A percentile compares a stretch with the other conserved stretches of the same genome.
phyloP scores from a whole-genome alignment of 2,797 vertebrate genomes.

The Semaprochilodus insignis region DNA sequence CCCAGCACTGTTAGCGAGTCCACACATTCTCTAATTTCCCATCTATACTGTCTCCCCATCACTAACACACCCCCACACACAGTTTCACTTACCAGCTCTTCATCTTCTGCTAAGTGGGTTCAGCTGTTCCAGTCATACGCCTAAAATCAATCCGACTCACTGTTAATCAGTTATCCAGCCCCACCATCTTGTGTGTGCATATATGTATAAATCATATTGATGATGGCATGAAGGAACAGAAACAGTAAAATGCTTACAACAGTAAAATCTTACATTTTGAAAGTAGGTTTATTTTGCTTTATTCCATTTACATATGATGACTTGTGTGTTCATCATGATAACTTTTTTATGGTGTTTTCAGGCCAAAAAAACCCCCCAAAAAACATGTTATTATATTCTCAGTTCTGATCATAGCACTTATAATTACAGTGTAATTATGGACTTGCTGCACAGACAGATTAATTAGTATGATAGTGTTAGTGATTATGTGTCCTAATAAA shows the following conservation, averaged over 20 bases:
- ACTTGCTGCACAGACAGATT: neutral
- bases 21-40: neutral
- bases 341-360: neutral
- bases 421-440: conserved; percentile 22
- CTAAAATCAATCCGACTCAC: neutral
- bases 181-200: neutral
- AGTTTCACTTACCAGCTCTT: neutral
- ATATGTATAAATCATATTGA: neutral
- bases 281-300: neutral
- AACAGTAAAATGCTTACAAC: no score
- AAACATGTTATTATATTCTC: neutral
- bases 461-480: conserved; percentile 21
- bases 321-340: no score
- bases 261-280: neutral
- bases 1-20: neutral
- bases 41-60: neutral
- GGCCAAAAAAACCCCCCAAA: neutral
- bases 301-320: neutral
- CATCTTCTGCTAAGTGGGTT: conserved; percentile 17
- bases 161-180: conserved; percentile 22
- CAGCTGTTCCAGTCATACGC: conserved; percentile 19
- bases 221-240: no score
- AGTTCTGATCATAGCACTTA: conserved; percentile 13
- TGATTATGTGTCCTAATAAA: neutral
- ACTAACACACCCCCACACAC: conserved; percentile 20